phyloP scores from a whole-genome alignment of 2,113 vertebrate genomes.

The Martes martes region DNA sequence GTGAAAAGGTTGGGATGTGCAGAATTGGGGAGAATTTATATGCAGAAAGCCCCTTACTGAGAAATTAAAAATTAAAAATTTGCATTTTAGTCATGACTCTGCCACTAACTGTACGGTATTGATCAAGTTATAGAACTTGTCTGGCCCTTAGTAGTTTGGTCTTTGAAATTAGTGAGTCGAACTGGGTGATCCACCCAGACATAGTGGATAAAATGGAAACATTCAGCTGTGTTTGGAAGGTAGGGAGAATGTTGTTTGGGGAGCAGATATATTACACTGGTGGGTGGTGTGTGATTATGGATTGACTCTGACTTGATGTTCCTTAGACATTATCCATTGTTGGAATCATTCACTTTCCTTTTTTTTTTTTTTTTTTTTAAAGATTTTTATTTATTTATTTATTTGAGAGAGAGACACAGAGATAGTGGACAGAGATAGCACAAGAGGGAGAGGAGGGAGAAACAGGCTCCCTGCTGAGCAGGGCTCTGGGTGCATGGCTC shows the following conservation, averaged over 20 bases:
- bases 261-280: neutral
- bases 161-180: neutral
- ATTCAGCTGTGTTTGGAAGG: neutral
- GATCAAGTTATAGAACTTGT: neutral
- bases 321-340: neutral
- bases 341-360: neutral
- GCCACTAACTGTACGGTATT: neutral
- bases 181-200: neutral
- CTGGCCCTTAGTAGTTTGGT: neutral
- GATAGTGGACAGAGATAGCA: no score
- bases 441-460: no score
- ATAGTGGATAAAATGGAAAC: neutral
- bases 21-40: neutral
- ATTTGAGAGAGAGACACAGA: no score
- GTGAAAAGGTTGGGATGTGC: neutral
- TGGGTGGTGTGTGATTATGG: neutral
- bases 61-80: neutral
- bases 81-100: neutral
- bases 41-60: neutral
- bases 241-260: neutral
- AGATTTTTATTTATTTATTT: no score
- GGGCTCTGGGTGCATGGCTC: no score
- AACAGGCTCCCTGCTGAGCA: no score
- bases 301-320: neutral
- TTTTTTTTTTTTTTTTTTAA: no score